Percentiles rank a stretch among this genome's conserved stretches.
Conservation (phyloP, 2,797 vertebrate species). For the Sitta carolinensis region DNA sequence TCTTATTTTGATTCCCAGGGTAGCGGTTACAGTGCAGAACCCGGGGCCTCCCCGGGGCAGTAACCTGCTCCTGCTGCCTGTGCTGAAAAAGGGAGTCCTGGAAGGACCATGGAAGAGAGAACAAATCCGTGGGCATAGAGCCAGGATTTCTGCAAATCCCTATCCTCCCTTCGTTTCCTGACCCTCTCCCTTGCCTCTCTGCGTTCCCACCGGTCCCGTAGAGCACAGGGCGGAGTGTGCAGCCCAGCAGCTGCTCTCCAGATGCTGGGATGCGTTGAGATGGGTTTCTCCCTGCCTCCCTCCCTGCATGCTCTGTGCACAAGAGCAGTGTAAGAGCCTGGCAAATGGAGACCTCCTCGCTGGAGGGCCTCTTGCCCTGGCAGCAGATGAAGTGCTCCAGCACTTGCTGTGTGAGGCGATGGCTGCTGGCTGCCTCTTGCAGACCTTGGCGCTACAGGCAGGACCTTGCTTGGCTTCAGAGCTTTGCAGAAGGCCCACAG, state of each 20-base stretch:
- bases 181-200: slow-evolving; percentile 34
- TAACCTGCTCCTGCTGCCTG: slow-evolving; percentile 37
- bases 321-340: neutral
- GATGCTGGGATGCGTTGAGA: slow-evolving; percentile 40
- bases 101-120: slow-evolving; percentile 36
- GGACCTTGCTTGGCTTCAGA: neutral
- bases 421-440: neutral
- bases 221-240: neutral
- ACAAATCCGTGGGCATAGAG: neutral
- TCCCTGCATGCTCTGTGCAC: neutral
- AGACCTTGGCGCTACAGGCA: neutral
- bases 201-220: slow-evolving; percentile 12
- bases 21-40: neutral
- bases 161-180: slow-evolving; percentile 39
- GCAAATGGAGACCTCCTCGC: neutral
- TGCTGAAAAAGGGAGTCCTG: slow-evolving; percentile 28
- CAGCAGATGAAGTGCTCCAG: neutral
- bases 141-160: slow-evolving; percentile 58
- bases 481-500: neutral
- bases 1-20: slow-evolving; percentile 43
- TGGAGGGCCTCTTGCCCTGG: slow-evolving; percentile 4
- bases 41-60: neutral
- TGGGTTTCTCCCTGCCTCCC: neutral
- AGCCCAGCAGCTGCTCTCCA: slow-evolving; percentile 65
- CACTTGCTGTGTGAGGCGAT: neutral